phyloP scores from a whole-genome alignment of 2,113 vertebrate species.

The Leucopsar rothschildi region DNA sequence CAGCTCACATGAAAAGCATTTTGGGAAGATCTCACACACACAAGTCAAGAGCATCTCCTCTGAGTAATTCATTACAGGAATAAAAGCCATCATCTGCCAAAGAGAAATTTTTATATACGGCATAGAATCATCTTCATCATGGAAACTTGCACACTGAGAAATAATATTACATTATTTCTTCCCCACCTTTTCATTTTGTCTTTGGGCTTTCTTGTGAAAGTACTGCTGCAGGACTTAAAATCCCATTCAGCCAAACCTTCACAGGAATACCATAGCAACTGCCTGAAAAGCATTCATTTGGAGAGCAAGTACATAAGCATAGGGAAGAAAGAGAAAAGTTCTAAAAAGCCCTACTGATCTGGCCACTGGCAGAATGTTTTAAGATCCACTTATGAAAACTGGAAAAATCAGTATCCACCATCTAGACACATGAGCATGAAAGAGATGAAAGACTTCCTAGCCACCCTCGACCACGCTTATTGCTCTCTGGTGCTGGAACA shows the following conservation, averaged over 20 bases:
- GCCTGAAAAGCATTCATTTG: background rate
- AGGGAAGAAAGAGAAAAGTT: background rate
- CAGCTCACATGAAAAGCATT: background rate
- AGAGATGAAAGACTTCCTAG: conserved; percentile 26
- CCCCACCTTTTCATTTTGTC: background rate
- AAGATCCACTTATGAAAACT: background rate
- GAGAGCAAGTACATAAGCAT: background rate
- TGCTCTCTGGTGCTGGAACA: conserved; percentile 7
- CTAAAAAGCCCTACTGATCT: background rate
- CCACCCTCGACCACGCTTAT: background rate
- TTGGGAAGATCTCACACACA: background rate
- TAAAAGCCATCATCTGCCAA: background rate
- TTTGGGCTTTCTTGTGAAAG: background rate
- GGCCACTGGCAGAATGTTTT: background rate
- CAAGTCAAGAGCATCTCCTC: background rate
- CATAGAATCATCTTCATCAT: background rate
- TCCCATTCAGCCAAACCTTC: background rate
- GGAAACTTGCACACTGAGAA: background rate
- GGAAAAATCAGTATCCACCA: conserved; percentile 20
- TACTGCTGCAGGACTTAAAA: background rate
- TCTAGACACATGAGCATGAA: background rate
- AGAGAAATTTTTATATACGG: background rate
- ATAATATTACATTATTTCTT: background rate
- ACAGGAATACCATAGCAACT: conserved; percentile 26
- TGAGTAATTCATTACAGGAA: background rate